These are phyloP conservation scores for Edolisoma coerulescens DNA, from an alignment of 2,113 vertebrate genomes.

Conservation along the genomic window DNA sequence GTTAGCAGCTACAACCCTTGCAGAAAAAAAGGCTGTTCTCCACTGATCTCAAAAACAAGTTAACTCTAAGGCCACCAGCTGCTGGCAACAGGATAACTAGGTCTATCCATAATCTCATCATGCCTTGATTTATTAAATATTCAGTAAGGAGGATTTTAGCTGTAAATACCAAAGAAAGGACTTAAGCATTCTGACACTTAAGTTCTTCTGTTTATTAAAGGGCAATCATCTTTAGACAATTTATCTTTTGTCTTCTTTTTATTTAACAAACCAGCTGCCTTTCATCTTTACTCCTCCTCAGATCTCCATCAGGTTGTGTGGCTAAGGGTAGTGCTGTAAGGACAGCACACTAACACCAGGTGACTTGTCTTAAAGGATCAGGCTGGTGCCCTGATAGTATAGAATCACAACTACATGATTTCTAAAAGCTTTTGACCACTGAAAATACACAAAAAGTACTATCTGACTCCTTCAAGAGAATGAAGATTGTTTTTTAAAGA, in stretches of 20 bases:
- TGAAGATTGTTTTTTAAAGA: background rate
- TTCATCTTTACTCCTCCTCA: background rate
- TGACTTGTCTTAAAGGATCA: background rate
- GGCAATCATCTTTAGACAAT: background rate
- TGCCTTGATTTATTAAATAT: background rate
- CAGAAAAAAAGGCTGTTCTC: background rate
- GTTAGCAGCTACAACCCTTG: background rate
- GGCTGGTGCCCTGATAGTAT: background rate
- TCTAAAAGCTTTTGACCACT: background rate
- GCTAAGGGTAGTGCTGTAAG: background rate
- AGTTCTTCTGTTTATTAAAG: background rate
- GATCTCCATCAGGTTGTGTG: background rate
- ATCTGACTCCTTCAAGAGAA: background rate
- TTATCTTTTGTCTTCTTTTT: background rate
- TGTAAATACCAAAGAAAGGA: background rate
- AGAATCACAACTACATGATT: background rate
- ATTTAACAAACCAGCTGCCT: background rate
- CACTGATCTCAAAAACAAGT: background rate
- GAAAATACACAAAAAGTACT: background rate
- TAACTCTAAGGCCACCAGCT: background rate
- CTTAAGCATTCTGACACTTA: background rate
- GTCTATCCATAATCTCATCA: background rate
- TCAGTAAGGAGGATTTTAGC: background rate
- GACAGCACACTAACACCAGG: background rate
- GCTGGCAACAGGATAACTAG: background rate